Conservation (phyloP, 2,113 vertebrate genomes). For the Micronycteris hirsuta region DNA sequence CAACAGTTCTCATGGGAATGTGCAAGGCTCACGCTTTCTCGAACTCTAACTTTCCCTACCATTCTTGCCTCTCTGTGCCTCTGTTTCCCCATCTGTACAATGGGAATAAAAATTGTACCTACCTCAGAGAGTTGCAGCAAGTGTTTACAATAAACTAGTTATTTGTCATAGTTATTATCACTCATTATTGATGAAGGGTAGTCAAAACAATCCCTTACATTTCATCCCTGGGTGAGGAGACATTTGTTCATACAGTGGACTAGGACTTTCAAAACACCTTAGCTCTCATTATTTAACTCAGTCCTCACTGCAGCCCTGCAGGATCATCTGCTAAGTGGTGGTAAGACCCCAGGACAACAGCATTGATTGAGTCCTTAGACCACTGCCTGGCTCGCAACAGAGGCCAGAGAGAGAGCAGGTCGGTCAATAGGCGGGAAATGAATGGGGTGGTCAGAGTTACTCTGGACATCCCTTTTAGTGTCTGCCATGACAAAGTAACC, state of each 20-base stretch:
- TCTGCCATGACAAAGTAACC: too few species aligned
- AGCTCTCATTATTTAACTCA: too few species aligned
- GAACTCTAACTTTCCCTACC: not conserved
- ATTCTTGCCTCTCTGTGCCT: not conserved
- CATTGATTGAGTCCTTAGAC: not conserved
- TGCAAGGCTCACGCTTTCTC: not conserved
- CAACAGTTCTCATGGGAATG: not conserved
- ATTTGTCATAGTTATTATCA: too few species aligned
- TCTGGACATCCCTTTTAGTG: too few species aligned
- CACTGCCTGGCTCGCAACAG: not conserved
- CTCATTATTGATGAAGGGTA: not conserved
- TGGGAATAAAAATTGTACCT: too few species aligned
- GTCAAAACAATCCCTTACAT: not conserved
- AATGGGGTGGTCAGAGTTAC: not conserved
- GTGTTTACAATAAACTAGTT: not conserved
- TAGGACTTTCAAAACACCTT: not conserved
- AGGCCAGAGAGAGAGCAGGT: not conserved
- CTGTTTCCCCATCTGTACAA: not conserved
- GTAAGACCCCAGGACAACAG: not conserved
- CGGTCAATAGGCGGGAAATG: too few species aligned
- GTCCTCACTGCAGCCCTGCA: not conserved
- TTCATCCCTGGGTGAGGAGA: not conserved
- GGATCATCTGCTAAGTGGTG: not conserved
- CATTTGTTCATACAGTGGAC: not conserved
- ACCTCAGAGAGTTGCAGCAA: not conserved